Percentiles rank a stretch among this genome's conserved stretches.
Conservation (phyloP, 2,888 invertebrate genomes). For the Orthosia gothica region DNA sequence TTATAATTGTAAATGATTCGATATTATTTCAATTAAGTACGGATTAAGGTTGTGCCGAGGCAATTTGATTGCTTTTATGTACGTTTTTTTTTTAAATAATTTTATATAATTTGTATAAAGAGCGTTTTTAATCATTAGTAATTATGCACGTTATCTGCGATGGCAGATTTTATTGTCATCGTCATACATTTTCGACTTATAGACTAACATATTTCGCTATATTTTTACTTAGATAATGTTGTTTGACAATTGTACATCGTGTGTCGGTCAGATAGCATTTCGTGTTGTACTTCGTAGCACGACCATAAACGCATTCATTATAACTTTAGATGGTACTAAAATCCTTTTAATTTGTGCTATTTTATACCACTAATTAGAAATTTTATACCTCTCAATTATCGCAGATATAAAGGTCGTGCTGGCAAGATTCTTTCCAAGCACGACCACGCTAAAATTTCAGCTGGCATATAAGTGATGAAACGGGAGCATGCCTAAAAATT, state of each 20-base stretch:
- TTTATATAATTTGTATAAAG: constrained; percentile 63
- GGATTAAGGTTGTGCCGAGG: constrained; percentile 84
- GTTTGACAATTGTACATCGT: constrained; percentile 37
- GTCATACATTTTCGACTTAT: constrained; percentile 44
- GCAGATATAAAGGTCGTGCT: too few relatives aligned
- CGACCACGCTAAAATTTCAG: too few relatives aligned
- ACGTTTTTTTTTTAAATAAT: constrained; percentile 62
- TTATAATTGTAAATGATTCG: constrained; percentile 69
- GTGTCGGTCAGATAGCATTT: constrained; percentile 28
- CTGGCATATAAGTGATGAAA: too few relatives aligned
- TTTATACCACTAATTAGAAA: too few relatives aligned
- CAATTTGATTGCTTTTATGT: constrained; percentile 86
- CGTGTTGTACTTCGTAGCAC: too few relatives aligned
- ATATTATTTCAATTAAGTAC: constrained; percentile 71
- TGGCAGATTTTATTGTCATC: constrained; percentile 48
- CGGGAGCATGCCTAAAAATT: too few relatives aligned
- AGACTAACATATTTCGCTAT: constrained; percentile 48
- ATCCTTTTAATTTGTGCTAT: too few relatives aligned
- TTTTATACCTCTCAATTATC: too few relatives aligned
- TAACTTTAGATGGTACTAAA: too few relatives aligned
- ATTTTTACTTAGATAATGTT: constrained; percentile 16
- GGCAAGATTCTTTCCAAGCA: too few relatives aligned
- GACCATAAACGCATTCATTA: too few relatives aligned
- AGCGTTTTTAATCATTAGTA: constrained; percentile 59
- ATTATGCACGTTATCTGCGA: constrained; percentile 41